Percentiles rank a stretch among this genome's conserved stretches.
phyloP scores from a whole-genome alignment of 2,113 vertebrate genomes.

The Cyprinodon tularosa region DNA sequence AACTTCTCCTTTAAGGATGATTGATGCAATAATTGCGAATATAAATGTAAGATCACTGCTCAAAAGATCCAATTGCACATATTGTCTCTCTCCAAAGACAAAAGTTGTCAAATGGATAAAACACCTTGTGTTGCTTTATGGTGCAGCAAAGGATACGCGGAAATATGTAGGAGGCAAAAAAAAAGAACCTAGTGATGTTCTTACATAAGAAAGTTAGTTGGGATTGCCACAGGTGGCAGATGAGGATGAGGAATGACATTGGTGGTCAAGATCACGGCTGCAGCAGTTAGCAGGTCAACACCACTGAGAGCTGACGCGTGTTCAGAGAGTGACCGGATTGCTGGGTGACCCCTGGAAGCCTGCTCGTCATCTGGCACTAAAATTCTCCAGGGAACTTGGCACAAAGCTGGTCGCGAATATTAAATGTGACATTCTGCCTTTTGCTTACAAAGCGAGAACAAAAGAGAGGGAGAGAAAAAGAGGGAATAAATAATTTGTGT shows the following conservation, averaged over 20 bases:
- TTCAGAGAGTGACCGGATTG: constrained; percentile 63
- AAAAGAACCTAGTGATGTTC: constrained; percentile 64
- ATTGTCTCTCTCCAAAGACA: constrained; percentile 58
- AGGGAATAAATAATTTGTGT: constrained; percentile 43
- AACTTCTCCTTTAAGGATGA: too few relatives aligned
- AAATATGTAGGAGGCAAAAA: constrained; percentile 56
- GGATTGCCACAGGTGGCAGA: constrained; percentile 2
- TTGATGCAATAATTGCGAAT: too few relatives aligned
- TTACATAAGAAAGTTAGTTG: constrained; percentile 38
- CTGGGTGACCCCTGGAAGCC: constrained; percentile 72
- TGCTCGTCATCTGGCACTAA: constrained; percentile 70
- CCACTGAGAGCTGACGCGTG: constrained; percentile 55
- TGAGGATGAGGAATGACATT: not conserved
- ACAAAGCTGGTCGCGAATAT: constrained; percentile 67
- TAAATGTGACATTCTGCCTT: constrained; percentile 74
- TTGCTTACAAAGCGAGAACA: constrained; percentile 27
- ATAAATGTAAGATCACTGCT: too few relatives aligned
- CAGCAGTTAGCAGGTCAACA: constrained; percentile 69
- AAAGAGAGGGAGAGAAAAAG: constrained; percentile 1
- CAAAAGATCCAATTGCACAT: constrained; percentile 38
- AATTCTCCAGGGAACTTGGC: constrained; percentile 67
- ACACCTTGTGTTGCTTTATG: constrained; percentile 70
- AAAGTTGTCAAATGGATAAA: constrained; percentile 72
- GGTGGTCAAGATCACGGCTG: constrained; percentile 22
- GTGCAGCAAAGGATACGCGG: constrained; percentile 49